Percentiles rank a stretch among this genome's conserved stretches.
Conservation (phyloP, 1,140 invertebrate genomes). For the Cephus cinctus region DNA sequence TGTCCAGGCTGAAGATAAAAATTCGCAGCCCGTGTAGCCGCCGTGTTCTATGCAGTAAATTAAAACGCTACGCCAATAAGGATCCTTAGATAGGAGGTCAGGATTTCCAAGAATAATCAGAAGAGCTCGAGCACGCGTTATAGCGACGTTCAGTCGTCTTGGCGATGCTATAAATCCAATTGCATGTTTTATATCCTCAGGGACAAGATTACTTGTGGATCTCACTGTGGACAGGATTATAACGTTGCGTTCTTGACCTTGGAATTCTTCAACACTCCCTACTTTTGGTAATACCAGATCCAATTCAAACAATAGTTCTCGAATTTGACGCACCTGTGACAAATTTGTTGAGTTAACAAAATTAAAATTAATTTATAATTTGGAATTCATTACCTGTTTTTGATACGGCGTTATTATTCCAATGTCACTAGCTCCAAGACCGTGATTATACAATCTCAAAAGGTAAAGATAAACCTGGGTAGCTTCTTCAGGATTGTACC, state of each 20-base stretch:
- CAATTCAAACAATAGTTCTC: constrained; percentile 65
- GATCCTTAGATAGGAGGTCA: constrained; percentile 67
- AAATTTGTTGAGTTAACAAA: no score
- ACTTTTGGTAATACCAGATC: constrained; percentile 75
- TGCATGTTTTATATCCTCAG: constrained; percentile 59
- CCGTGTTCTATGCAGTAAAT: constrained; percentile 46
- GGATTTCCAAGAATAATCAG: constrained; percentile 85
- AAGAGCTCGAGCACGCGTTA: constrained; percentile 78
- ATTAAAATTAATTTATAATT: no score
- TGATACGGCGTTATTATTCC: constrained; percentile 93
- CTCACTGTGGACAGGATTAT: constrained; percentile 88
- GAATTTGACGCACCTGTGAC: constrained; percentile 76
- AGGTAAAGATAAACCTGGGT: constrained; percentile 67
- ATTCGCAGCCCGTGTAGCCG: constrained; percentile 40
- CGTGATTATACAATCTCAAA: constrained; percentile 63
- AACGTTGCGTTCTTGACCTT: constrained; percentile 85
- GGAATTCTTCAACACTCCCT: constrained; percentile 94
- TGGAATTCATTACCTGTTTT: constrained; percentile 76
- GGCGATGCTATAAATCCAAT: constrained; percentile 77
- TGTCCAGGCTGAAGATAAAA: constrained; percentile 15
- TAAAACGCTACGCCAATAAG: constrained; percentile 71
- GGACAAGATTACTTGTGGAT: constrained; percentile 54
- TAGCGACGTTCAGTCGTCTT: constrained; percentile 82
- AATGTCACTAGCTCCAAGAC: constrained; percentile 70
- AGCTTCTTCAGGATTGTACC: constrained; percentile 87